These are phyloP conservation scores for Diprion similis DNA, from an alignment of 1,140 invertebrate genomes.

Conservation along the genomic window DNA sequence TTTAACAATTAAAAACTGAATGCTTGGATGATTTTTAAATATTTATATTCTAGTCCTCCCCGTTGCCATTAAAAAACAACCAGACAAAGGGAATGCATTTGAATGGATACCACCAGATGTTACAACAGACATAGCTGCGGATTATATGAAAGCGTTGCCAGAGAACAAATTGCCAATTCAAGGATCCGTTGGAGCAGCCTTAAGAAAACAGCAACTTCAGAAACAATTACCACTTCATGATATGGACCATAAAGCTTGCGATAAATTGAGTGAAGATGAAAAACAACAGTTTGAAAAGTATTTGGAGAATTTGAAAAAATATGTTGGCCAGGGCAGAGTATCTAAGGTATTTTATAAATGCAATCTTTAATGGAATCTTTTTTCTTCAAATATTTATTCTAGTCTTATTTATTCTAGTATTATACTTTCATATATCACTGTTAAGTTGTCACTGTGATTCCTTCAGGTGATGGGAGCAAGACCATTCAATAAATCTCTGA, in stretches of 20 bases:
- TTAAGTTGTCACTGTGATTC: conserved; percentile 18
- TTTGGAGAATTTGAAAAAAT: conserved; percentile 63
- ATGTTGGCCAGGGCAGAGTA: conserved; percentile 63
- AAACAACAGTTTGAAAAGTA: conserved; percentile 63
- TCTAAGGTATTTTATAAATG: conserved; percentile 45
- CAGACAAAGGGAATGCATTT: conserved; percentile 56
- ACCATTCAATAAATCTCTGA: conserved; percentile 43
- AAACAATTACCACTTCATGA: conserved; percentile 84
- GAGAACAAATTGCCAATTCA: conserved; percentile 74
- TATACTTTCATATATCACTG: conserved; percentile 11
- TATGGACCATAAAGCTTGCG: conserved; percentile 69
- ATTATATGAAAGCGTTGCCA: conserved; percentile 81
- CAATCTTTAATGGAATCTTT: background rate
- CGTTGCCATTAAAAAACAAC: conserved; percentile 48
- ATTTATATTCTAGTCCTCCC: conserved; percentile 49
- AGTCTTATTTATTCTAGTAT: background rate
- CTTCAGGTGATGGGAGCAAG: conserved; percentile 43
- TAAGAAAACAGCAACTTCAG: conserved; percentile 77
- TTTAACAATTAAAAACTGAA: conserved; percentile 13
- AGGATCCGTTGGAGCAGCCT: conserved; percentile 75
- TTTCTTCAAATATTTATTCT: conserved; percentile 13
- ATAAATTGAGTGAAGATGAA: conserved; percentile 70
- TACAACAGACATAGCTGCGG: conserved; percentile 61
- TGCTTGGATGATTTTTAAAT: conserved; percentile 19
- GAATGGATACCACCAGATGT: conserved; percentile 66